These are phyloP conservation scores for Nesogale talazaci DNA, from an alignment of 2,113 vertebrate genomes.

Conservation along the genomic window DNA sequence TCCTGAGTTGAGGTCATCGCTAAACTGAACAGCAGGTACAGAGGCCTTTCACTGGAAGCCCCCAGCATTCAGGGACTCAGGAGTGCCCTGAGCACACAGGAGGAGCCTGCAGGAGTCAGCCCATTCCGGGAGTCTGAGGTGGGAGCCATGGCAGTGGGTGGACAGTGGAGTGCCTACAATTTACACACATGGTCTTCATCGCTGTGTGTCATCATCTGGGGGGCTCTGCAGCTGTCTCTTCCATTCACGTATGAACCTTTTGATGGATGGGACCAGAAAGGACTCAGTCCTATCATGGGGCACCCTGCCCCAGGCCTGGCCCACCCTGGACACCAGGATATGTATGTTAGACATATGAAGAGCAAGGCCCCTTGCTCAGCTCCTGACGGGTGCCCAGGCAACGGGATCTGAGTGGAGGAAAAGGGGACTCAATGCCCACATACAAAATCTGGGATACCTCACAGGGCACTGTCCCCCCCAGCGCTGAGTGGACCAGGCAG, in stretches of 20 bases:
- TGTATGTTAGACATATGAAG: neutral
- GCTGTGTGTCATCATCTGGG: neutral
- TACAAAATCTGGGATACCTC: neutral
- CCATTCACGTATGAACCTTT: neutral
- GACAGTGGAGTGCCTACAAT: neutral
- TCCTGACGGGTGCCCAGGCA: neutral
- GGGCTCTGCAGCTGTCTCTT: neutral
- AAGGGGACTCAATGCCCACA: neutral
- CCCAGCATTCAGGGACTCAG: neutral
- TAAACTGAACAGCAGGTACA: neutral
- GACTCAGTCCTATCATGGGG: neutral
- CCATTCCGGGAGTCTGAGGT: neutral
- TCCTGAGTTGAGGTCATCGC: neutral
- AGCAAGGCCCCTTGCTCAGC: neutral
- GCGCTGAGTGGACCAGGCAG: neutral
- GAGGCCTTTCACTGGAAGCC: neutral
- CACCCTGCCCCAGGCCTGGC: neutral
- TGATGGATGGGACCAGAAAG: neutral
- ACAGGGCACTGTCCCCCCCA: neutral
- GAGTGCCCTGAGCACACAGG: neutral
- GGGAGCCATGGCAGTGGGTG: neutral
- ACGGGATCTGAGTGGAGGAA: neutral
- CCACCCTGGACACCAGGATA: neutral
- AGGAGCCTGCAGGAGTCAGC: neutral
- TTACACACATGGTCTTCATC: neutral